These are phyloP conservation scores for Philaenus spumarius DNA, from an alignment of 1,140 invertebrate species.

Conservation along the genomic window DNA sequence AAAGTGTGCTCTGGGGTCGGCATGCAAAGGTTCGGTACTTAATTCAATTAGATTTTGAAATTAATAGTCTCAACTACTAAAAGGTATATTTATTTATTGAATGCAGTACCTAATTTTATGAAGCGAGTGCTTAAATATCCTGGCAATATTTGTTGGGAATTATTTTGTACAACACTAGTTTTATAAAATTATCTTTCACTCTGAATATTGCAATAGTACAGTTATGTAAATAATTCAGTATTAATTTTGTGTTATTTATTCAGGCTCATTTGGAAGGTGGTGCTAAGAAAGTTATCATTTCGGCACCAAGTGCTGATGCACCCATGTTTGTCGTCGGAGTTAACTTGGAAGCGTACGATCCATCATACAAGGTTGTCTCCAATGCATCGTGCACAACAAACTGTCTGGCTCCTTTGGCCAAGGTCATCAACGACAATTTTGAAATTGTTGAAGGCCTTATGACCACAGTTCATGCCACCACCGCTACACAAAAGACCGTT, in stretches of 20 bases:
- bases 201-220: too few species aligned
- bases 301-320: conserved; percentile 95
- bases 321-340: conserved; percentile 99
- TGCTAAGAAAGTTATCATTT: conserved; percentile 96
- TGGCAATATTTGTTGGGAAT: too few species aligned
- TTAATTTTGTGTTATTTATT: conserved; percentile 5
- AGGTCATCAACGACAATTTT: conserved; percentile 84
- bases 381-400: conserved; percentile 99
- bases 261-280: conserved; percentile 73
- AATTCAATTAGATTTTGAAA: too few species aligned
- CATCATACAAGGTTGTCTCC: conserved; percentile 74
- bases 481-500: conserved; percentile 96
- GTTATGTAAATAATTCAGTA: neutral
- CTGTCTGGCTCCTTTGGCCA: conserved; percentile 95
- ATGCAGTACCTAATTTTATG: too few species aligned
- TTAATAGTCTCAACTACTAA: too few species aligned
- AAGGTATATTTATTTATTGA: too few species aligned
- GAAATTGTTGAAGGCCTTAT: conserved; percentile 94
- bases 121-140: too few species aligned
- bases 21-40: too few species aligned
- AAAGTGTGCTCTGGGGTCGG: too few species aligned
- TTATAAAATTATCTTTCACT: too few species aligned
- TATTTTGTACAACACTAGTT: too few species aligned
- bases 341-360: conserved; percentile 83
- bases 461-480: conserved; percentile 98